Evolutionary conservation across 2,888 invertebrate species (phyloP).

Genomic region (Elaeidobius kamerunicus): DNA sequence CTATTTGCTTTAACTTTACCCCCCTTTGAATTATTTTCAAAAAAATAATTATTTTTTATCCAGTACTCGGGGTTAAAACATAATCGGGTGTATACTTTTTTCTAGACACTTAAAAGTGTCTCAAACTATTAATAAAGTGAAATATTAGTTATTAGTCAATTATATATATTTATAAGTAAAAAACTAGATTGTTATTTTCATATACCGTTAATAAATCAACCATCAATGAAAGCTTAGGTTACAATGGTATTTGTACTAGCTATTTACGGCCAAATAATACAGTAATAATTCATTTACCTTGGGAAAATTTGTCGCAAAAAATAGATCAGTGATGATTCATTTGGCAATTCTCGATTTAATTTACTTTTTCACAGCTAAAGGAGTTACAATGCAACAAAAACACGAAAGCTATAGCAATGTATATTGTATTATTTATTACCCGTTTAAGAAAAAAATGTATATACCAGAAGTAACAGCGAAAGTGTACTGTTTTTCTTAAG

Average conservation of each 20-base stretch:
- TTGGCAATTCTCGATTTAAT: too few relatives aligned
- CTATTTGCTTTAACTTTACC: too few relatives aligned
- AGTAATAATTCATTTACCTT: constrained; percentile 16
- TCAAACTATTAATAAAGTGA: neutral
- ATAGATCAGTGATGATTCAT: neutral
- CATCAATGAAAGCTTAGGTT: constrained; percentile 21
- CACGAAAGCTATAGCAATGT: too few relatives aligned
- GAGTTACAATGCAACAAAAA: too few relatives aligned
- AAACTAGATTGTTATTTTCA: constrained; percentile 6
- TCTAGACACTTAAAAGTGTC: neutral
- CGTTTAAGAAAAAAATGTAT: too few relatives aligned
- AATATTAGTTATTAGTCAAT: neutral
- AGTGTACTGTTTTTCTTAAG: too few relatives aligned
- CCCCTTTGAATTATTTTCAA: neutral
- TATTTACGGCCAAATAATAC: constrained; percentile 28
- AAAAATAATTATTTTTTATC: too few relatives aligned
- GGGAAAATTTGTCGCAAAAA: constrained; percentile 20
- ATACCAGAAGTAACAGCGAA: too few relatives aligned
- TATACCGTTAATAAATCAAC: constrained; percentile 14
- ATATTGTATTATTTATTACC: too few relatives aligned
- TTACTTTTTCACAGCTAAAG: too few relatives aligned
- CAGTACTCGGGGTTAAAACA: neutral
- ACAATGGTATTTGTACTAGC: constrained; percentile 29
- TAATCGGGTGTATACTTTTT: neutral
- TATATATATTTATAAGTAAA: neutral